phyloP scores from a whole-genome alignment of 2,888 invertebrate genomes.

The Andrena dorsata region DNA sequence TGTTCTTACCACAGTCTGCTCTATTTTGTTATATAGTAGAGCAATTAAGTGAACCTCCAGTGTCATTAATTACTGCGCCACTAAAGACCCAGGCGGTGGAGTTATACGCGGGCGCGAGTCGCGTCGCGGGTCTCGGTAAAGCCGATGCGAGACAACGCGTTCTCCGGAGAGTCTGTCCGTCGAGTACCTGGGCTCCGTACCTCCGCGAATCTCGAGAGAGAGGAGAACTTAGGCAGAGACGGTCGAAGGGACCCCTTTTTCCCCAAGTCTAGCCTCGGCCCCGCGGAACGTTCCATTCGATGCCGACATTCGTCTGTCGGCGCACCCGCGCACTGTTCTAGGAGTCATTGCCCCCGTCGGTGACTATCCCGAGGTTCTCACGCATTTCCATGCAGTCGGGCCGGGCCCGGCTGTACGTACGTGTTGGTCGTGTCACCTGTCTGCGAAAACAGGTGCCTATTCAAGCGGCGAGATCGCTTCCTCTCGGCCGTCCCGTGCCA shows the following conservation, averaged over 20 bases:
- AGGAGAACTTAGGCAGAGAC: slow-evolving; percentile 24
- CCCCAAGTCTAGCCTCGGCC: slow-evolving; percentile 6
- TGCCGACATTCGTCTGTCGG: slow-evolving; percentile 57
- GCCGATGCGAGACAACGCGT: neutral
- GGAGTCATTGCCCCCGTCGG: slow-evolving; percentile 72
- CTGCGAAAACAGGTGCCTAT: slow-evolving; percentile 79
- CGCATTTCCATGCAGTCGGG: slow-evolving; percentile 59
- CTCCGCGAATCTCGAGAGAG: slow-evolving; percentile 41
- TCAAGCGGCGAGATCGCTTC: slow-evolving; percentile 73
- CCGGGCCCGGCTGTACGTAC: slow-evolving; percentile 22
- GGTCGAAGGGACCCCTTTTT: slow-evolving; percentile 39
- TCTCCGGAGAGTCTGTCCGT: slow-evolving; percentile 11
- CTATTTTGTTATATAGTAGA: too few relatives aligned
- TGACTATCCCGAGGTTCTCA: slow-evolving; percentile 69
- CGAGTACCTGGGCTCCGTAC: slow-evolving; percentile 15
- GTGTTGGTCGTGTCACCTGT: slow-evolving; percentile 74
- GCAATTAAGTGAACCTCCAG: too few relatives aligned
- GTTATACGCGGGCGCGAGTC: too few relatives aligned
- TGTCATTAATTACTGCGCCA: too few relatives aligned
- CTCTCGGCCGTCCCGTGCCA: slow-evolving; percentile 26
- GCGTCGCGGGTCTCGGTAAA: too few relatives aligned
- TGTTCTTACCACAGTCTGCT: too few relatives aligned
- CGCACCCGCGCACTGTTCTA: slow-evolving; percentile 52
- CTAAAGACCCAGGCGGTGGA: too few relatives aligned
- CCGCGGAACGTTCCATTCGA: slow-evolving; percentile 47